Conservation (phyloP, 2,113 vertebrate genomes). For the Heterochromis multidens region DNA sequence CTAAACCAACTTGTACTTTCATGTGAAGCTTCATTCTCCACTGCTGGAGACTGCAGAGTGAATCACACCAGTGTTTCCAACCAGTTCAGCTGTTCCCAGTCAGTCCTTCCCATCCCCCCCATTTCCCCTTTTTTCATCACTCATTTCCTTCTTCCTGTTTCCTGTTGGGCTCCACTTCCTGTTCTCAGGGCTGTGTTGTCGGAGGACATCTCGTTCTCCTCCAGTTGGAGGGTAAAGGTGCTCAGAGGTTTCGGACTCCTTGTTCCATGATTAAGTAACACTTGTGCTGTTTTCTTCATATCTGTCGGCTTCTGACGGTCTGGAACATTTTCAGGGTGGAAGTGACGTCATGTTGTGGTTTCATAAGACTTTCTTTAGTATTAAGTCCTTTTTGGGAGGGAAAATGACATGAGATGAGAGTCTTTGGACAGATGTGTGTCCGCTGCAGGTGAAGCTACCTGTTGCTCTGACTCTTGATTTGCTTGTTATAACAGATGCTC, state of each 20-base stretch:
- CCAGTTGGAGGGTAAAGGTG: neutral
- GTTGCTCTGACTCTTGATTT: neutral
- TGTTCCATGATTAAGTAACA: neutral
- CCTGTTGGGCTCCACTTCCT: conserved; percentile 51
- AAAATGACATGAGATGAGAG: neutral
- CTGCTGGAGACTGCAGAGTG: neutral
- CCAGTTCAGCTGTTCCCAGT: neutral
- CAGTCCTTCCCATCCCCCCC: neutral
- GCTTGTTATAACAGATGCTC: neutral
- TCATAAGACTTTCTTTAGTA: neutral
- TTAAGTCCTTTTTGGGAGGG: neutral
- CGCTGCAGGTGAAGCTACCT: fast-evolving
- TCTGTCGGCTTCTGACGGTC: neutral
- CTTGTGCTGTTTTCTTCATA: neutral
- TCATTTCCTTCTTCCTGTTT: conserved; percentile 69
- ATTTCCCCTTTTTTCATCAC: conserved; percentile 9
- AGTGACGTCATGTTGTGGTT: neutral
- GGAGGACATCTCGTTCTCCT: conserved; percentile 4
- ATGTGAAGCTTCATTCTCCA: fast-evolving
- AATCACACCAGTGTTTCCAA: neutral
- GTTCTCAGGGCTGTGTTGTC: conserved; percentile 38
- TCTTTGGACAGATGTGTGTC: neutral
- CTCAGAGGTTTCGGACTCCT: neutral
- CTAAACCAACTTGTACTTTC: fast-evolving
- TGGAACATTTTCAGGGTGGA: neutral